These are phyloP conservation scores for Ameiurus melas DNA, from an alignment of 2,113 vertebrate genomes.

Conservation along the genomic window DNA sequence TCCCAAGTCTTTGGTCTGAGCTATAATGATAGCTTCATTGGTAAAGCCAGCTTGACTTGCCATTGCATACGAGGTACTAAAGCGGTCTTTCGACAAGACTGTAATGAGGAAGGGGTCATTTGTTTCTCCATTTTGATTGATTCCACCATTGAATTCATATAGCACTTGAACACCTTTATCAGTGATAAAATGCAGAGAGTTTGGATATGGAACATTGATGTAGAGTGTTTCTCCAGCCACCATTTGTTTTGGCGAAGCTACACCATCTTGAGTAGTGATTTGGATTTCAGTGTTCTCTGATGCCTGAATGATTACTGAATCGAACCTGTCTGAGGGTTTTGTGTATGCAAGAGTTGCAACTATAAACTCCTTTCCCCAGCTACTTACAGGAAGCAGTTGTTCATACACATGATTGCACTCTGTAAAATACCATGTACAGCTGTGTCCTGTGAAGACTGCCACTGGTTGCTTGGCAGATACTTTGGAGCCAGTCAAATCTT, in stretches of 20 bases:
- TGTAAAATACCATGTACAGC: conserved; percentile 68
- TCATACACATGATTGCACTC: conserved; percentile 78
- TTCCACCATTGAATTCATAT: conserved; percentile 69
- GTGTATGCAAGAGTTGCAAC: conserved; percentile 63
- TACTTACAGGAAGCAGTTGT: conserved; percentile 68
- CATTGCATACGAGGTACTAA: conserved; percentile 71
- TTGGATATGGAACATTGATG: conserved; percentile 20
- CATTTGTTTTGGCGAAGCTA: neutral
- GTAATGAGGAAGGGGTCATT: conserved; percentile 72
- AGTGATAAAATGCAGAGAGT: conserved; percentile 66
- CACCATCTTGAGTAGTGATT: conserved; percentile 52
- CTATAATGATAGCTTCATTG: conserved; percentile 68
- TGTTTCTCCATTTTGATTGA: fast-evolving
- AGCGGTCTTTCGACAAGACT: conserved; percentile 62
- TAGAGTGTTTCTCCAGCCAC: conserved; percentile 44
- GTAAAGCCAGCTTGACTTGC: conserved; percentile 54
- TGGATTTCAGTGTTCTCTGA: conserved; percentile 64
- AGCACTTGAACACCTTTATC: conserved; percentile 75
- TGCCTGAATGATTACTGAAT: conserved; percentile 68
- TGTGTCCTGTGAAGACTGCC: conserved; percentile 74
- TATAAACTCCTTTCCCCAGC: conserved; percentile 67
- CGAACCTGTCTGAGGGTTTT: conserved; percentile 62
- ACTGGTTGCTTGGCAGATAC: conserved; percentile 66
- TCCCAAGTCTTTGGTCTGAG: conserved; percentile 42
- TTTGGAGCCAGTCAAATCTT: conserved; percentile 67